phyloP scores from a whole-genome alignment of 2,888 invertebrate species.

The Molorchus minor region DNA sequence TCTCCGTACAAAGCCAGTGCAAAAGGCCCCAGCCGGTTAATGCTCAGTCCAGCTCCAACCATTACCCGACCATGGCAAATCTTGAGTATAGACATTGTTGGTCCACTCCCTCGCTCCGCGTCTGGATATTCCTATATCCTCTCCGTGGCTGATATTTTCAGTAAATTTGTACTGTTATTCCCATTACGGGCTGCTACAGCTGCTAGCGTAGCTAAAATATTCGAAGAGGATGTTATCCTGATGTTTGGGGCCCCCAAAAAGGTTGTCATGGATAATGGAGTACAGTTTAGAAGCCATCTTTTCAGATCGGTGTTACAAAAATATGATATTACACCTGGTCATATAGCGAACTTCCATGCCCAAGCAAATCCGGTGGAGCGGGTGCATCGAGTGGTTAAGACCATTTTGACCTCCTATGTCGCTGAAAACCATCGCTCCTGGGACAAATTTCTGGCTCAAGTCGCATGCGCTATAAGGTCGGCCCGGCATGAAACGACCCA shows the following conservation, averaged over 20 bases:
- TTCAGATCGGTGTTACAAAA: not conserved
- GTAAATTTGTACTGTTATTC: constrained; percentile 1
- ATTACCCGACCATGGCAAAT: not conserved
- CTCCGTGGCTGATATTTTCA: not conserved
- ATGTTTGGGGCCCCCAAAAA: no score
- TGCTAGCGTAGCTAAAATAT: not conserved
- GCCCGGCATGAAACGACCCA: not conserved
- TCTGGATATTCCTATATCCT: not conserved
- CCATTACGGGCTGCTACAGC: no score
- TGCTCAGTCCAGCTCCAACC: no score
- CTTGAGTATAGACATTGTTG: not conserved
- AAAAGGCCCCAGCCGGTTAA: not conserved
- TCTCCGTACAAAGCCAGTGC: not conserved
- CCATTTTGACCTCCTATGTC: constrained; percentile 47
- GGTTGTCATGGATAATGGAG: no score
- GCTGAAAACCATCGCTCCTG: constrained; percentile 39
- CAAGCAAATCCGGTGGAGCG: constrained; percentile 51
- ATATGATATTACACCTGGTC: not conserved
- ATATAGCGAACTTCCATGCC: no score
- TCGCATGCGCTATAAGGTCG: no score
- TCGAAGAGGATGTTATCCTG: not conserved
- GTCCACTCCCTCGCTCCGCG: not conserved
- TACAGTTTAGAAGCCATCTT: not conserved
- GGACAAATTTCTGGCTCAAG: constrained; percentile 13
- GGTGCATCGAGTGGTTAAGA: constrained; percentile 48